Conservation (phyloP, 2,797 vertebrate species). For the Sebastes hubbsi region DNA sequence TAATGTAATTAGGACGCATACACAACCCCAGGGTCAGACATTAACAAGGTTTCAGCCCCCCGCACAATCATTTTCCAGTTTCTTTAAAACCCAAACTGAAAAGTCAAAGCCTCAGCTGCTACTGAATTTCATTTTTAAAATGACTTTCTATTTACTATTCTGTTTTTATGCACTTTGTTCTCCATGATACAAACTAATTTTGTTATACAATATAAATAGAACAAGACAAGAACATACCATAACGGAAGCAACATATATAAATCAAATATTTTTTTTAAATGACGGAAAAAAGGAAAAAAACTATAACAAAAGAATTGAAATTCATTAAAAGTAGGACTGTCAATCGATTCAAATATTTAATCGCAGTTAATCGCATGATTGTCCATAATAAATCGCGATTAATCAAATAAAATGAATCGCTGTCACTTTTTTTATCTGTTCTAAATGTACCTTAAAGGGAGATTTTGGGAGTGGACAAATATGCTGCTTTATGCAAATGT, state of each 20-base stretch:
- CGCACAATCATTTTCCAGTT: not conserved
- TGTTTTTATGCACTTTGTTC: not conserved
- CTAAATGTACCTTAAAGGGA: too few relatives aligned
- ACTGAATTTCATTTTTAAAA: not conserved
- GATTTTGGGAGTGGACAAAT: too few relatives aligned
- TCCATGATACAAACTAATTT: not conserved
- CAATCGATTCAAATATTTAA: too few relatives aligned
- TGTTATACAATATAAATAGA: not conserved
- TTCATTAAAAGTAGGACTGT: too few relatives aligned
- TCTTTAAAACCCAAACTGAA: not conserved
- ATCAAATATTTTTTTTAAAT: not conserved
- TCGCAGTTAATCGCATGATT: too few relatives aligned
- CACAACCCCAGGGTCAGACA: not conserved
- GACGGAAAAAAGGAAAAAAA: not conserved
- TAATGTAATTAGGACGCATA: conserved; percentile 1
- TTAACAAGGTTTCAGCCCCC: not conserved
- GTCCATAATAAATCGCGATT: too few relatives aligned
- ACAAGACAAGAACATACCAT: not conserved
- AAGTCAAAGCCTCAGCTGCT: not conserved
- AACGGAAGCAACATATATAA: not conserved
- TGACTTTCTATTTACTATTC: not conserved
- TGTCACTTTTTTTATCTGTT: too few relatives aligned
- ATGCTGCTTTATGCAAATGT: too few relatives aligned
- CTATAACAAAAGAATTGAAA: not conserved
- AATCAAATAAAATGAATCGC: too few relatives aligned